These are phyloP conservation scores for Fistularia tabacaria DNA, from an alignment of 2,797 vertebrate genomes.

Conservation along the genomic window DNA sequence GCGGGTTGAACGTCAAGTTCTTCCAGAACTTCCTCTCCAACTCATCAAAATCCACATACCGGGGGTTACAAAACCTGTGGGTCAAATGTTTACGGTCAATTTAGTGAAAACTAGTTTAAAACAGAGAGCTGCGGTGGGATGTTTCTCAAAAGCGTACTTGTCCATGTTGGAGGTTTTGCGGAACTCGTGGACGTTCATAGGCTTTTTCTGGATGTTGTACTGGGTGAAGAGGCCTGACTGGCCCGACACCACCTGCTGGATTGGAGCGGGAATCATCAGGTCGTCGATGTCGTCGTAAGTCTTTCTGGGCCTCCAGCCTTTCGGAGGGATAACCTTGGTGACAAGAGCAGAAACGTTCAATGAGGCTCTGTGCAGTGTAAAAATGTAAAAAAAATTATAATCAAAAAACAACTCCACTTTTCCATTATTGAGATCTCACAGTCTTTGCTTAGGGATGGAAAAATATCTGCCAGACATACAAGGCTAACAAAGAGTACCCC, in stretches of 20 bases:
- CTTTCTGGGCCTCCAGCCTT: slow-evolving; percentile 88
- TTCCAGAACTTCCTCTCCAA: slow-evolving; percentile 98
- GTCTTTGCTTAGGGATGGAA: too few relatives aligned
- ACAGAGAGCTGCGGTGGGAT: not conserved
- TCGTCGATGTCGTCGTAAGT: slow-evolving; percentile 94
- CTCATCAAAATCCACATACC: slow-evolving; percentile 89
- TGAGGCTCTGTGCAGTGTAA: not conserved
- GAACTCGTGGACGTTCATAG: slow-evolving; percentile 94
- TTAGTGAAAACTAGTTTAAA: not conserved
- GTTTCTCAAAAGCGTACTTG: slow-evolving; percentile 76
- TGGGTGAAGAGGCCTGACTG: slow-evolving; percentile 97
- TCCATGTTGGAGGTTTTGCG: slow-evolving; percentile 89
- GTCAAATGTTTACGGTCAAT: not conserved
- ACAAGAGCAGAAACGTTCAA: too few relatives aligned
- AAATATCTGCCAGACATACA: too few relatives aligned
- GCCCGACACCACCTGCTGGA: slow-evolving; percentile 97
- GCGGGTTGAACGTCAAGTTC: slow-evolving; percentile 93
- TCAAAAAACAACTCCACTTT: not conserved
- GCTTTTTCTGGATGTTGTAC: slow-evolving; percentile 99
- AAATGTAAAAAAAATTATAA: not conserved
- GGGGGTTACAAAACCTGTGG: slow-evolving; percentile 87
- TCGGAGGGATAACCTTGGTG: slow-evolving; percentile 88
- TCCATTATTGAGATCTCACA: not conserved
- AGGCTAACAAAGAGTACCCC: too few relatives aligned
- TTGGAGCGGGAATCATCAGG: slow-evolving; percentile 90